Percentiles rank a stretch among this genome's conserved stretches.
Evolutionary conservation across 1,140 invertebrate genomes (phyloP).

Genomic region (Monomorium pharaonis): DNA sequence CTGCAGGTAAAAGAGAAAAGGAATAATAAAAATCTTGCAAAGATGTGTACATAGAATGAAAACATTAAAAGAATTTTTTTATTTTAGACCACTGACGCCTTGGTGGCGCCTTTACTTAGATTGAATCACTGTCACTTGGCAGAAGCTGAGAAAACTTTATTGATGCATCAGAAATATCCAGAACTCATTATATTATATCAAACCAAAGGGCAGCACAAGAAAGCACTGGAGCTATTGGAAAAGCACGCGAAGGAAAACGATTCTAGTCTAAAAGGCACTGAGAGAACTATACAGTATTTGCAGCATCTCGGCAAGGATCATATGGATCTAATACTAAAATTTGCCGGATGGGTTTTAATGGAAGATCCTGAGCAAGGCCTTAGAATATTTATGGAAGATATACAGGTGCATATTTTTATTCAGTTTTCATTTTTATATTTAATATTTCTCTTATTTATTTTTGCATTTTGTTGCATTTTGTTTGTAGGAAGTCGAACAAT

Average conservation of each 20-base stretch:
- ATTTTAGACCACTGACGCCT: conserved; percentile 95
- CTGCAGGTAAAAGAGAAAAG: conserved; percentile 92
- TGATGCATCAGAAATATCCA: conserved; percentile 94
- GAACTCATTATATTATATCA: conserved; percentile 98
- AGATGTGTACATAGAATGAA: neutral
- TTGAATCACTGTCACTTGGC: conserved; percentile 98
- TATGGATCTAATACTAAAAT: conserved; percentile 96
- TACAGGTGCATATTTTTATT: conserved; percentile 80
- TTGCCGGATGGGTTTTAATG: conserved; percentile 96
- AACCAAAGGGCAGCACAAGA: conserved; percentile 95
- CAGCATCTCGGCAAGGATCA: conserved; percentile 95
- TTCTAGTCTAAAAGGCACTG: conserved; percentile 92
- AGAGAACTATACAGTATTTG: conserved; percentile 95
- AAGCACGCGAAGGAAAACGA: conserved; percentile 92
- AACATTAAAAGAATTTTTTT: neutral
- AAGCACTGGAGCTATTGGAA: conserved; percentile 95
- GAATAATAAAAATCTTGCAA: neutral
- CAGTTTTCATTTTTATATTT: neutral
- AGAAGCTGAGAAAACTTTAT: conserved; percentile 96
- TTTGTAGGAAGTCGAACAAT: conserved; percentile 92
- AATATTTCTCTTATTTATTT: neutral
- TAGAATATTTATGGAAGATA: conserved; percentile 97
- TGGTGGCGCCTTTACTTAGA: conserved; percentile 95
- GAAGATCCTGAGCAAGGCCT: conserved; percentile 95
- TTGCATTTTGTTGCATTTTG: neutral